Evolutionary conservation across 2,797 vertebrate species (phyloP).

Genomic region (Acrossocheilus wenchowensis): DNA sequence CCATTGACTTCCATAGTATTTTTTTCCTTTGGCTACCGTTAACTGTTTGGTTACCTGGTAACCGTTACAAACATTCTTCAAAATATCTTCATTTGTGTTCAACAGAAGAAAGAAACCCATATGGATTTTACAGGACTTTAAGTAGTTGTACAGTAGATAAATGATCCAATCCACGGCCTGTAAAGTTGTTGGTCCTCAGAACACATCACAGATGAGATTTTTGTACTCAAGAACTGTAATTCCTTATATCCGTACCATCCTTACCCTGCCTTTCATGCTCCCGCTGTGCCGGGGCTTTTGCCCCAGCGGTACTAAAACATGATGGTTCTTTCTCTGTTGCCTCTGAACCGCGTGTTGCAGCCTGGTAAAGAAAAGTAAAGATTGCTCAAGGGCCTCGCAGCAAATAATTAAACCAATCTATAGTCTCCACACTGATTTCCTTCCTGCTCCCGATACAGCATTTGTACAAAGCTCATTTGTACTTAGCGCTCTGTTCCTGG

Average conservation of each 20-base stretch:
- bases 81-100: background rate
- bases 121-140: background rate
- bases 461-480: conserved; percentile 49
- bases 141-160: background rate
- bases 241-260: background rate
- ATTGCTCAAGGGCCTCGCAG: conserved; percentile 20
- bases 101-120: background rate
- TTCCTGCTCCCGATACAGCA: conserved; percentile 22
- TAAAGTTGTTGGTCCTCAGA: background rate
- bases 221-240: background rate
- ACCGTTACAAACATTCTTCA: background rate
- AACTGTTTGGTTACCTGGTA: background rate
- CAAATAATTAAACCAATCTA: conserved; percentile 51
- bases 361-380: conserved; percentile 8
- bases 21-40: background rate
- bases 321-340: background rate
- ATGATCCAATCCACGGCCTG: background rate
- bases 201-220: background rate
- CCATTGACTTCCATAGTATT: background rate
- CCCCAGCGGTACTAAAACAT: background rate
- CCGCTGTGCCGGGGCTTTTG: background rate
- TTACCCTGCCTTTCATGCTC: background rate
- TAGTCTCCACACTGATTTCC: conserved; percentile 40
- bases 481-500: conserved; percentile 1
- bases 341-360: background rate